Percentiles rank a stretch among this genome's conserved stretches.
These are phyloP conservation scores for Hylaeus volcanicus DNA, from an alignment of 1,140 invertebrate genomes.

Conservation along the genomic window DNA sequence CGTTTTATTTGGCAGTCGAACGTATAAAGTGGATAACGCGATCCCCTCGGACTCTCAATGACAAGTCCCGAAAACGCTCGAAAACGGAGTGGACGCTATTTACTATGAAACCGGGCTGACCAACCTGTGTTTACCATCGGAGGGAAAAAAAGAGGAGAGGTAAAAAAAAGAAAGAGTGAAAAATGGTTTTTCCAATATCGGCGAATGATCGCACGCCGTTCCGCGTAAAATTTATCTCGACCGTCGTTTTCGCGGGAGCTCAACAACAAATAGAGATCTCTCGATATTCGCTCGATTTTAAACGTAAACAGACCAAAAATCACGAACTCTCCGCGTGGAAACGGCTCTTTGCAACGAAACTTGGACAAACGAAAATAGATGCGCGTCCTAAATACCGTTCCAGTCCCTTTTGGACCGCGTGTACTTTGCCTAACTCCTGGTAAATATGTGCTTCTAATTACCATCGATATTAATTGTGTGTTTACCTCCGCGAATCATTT, in stretches of 20 bases:
- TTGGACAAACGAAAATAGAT: not conserved
- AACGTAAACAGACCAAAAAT: constrained; percentile 48
- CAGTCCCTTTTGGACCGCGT: not conserved
- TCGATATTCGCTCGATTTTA: constrained; percentile 47
- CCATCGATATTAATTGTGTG: constrained; percentile 44
- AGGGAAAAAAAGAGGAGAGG: not conserved
- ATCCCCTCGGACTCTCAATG: constrained; percentile 17
- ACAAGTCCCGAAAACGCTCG: constrained; percentile 26
- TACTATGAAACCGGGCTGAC: constrained; percentile 32
- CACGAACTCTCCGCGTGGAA: not conserved
- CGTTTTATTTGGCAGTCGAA: constrained; percentile 24
- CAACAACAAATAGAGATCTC: constrained; percentile 39
- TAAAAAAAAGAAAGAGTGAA: not conserved
- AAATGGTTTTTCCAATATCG: constrained; percentile 44
- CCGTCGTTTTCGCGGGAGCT: constrained; percentile 16
- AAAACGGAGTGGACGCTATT: constrained; percentile 23
- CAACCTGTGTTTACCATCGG: constrained; percentile 39
- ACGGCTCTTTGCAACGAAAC: constrained; percentile 15
- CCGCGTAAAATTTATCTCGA: constrained; percentile 36
- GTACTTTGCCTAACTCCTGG: constrained; percentile 33
- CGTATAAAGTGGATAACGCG: constrained; percentile 40
- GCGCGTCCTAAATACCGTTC: constrained; percentile 29
- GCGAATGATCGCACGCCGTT: constrained; percentile 10
- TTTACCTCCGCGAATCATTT: constrained; percentile 26
- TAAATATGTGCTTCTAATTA: constrained; percentile 47